Percentiles rank a stretch among this genome's conserved stretches.
phyloP scores from a whole-genome alignment of 2,113 vertebrate genomes.

The Lanius collurio region DNA sequence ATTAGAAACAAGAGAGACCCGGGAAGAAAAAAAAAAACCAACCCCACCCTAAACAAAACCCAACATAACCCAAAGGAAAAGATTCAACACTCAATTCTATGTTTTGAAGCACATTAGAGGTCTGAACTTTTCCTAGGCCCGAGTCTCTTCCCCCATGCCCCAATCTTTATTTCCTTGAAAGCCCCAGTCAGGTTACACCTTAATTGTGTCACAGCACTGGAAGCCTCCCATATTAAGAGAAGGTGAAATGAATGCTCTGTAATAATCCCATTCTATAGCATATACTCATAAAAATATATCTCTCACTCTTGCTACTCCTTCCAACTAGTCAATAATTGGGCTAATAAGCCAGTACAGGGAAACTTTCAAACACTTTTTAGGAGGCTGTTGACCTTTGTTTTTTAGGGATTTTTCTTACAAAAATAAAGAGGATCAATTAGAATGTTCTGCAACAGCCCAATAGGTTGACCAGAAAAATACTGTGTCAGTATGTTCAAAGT shows the following conservation, averaged over 20 bases:
- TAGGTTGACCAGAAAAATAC: constrained; percentile 8
- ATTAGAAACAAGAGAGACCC: background rate
- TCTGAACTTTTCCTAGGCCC: constrained; percentile 36
- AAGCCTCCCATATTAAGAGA: background rate
- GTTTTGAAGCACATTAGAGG: constrained; percentile 6
- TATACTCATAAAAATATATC: constrained; percentile 57
- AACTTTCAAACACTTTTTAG: background rate
- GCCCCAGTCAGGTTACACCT: background rate
- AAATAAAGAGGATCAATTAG: constrained; percentile 32
- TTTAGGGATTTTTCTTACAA: constrained; percentile 33
- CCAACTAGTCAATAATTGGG: constrained; percentile 1
- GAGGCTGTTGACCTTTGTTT: background rate
- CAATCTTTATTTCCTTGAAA: background rate
- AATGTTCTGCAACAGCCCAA: background rate
- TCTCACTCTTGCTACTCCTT: background rate
- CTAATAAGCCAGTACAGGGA: background rate
- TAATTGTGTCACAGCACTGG: background rate
- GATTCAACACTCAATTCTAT: background rate
- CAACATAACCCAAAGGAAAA: background rate
- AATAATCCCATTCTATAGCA: background rate
- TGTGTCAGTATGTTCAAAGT: background rate
- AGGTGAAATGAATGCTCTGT: background rate
- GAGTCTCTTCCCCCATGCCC: constrained; percentile 5
- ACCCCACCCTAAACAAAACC: background rate
- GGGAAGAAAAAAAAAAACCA: background rate